Conservation (phyloP, 2,888 invertebrate genomes). For the Shargacucullia verbasci region DNA sequence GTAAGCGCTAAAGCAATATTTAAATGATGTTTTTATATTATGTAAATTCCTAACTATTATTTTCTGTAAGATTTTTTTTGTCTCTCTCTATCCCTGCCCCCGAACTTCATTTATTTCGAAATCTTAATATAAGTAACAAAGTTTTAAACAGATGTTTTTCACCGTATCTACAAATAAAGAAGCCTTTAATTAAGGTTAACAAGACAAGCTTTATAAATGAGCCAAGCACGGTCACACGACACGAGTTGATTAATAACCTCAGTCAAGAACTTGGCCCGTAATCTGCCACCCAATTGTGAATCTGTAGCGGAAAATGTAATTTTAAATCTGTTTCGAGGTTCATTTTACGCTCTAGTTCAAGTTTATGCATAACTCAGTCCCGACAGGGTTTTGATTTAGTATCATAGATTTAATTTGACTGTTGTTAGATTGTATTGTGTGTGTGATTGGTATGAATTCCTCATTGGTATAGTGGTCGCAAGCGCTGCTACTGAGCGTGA, state of each 20-base stretch:
- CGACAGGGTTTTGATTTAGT: constrained; percentile 39
- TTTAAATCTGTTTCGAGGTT: constrained; percentile 47
- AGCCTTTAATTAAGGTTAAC: background rate
- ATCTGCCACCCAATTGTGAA: constrained; percentile 40
- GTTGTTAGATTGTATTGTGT: no score
- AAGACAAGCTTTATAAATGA: constrained; percentile 13
- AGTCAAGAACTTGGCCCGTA: constrained; percentile 35
- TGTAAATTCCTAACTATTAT: no score
- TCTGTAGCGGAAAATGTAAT: constrained; percentile 50
- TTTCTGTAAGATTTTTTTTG: no score
- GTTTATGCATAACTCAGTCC: constrained; percentile 48
- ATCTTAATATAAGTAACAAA: background rate
- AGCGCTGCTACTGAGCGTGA: no score
- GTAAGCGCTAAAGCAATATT: no score
- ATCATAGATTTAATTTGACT: background rate
- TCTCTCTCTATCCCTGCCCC: no score
- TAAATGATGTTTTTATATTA: no score
- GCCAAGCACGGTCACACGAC: constrained; percentile 15
- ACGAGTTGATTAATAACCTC: constrained; percentile 43
- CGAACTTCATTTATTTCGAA: no score
- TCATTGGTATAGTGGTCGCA: no score
- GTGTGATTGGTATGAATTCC: no score
- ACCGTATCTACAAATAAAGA: background rate
- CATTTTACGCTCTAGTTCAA: constrained; percentile 47
- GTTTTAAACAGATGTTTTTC: background rate